Evolutionary conservation across 2,113 vertebrate genomes (phyloP).

Genomic region (Cervus canadensis): DNA sequence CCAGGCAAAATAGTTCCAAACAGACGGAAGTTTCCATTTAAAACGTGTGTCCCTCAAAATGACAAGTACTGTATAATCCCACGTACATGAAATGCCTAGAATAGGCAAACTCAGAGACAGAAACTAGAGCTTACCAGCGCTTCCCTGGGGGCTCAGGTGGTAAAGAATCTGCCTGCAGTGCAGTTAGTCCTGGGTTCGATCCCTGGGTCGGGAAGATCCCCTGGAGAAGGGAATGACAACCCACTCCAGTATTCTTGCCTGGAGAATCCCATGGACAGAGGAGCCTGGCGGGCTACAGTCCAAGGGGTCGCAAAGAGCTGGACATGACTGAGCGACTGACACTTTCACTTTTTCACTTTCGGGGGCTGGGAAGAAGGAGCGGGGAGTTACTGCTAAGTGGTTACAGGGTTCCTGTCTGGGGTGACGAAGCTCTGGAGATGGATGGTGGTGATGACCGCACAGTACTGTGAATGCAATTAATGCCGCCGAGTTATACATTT

Average conservation of each 20-base stretch:
- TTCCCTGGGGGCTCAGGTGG: background rate
- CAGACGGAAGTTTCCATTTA: background rate
- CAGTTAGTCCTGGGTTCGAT: background rate
- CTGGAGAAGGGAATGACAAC: background rate
- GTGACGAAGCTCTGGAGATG: background rate
- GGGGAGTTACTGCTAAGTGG: background rate
- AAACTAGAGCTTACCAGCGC: background rate
- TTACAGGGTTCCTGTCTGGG: background rate
- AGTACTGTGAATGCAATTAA: background rate
- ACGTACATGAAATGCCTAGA: background rate
- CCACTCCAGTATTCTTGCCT: background rate
- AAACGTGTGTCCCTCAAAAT: background rate
- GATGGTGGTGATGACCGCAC: rapidly evolving
- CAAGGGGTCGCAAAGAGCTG: background rate
- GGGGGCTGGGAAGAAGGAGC: background rate
- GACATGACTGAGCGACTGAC: background rate
- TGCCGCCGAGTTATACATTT: background rate
- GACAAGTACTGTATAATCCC: background rate
- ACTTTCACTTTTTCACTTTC: background rate
- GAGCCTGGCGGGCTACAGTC: background rate
- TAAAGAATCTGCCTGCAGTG: background rate
- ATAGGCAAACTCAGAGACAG: background rate
- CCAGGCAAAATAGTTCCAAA: background rate
- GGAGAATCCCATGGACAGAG: background rate
- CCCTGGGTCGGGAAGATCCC: background rate